phyloP scores from a whole-genome alignment of 1,140 invertebrate genomes.

The Cherax quadricarinatus region DNA sequence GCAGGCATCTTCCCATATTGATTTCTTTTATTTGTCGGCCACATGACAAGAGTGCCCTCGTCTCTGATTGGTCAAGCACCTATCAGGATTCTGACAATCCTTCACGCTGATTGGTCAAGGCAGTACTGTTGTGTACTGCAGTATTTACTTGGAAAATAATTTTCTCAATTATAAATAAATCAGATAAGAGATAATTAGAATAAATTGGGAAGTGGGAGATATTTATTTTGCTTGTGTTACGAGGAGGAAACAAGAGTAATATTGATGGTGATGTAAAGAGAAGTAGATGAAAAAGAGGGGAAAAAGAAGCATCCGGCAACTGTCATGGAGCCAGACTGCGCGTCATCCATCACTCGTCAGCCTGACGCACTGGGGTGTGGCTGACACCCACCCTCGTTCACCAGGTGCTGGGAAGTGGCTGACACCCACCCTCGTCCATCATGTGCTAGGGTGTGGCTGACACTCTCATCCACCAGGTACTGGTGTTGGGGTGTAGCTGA shows the following conservation, averaged over 20 bases:
- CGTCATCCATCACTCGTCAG: constrained; percentile 12
- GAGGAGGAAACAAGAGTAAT: no score
- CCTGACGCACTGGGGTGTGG: background rate
- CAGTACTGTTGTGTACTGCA: background rate
- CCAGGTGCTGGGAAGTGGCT: background rate
- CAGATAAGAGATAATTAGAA: no score
- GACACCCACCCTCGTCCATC: no score
- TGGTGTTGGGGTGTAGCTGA: no score
- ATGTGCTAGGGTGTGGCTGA: no score
- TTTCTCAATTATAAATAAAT: no score
- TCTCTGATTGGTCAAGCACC: constrained; percentile 40
- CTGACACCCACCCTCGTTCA: background rate
- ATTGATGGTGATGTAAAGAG: no score
- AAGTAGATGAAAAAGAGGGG: no score
- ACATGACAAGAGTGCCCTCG: constrained; percentile 33
- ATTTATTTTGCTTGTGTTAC: no score
- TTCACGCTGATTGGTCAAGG: constrained; percentile 35
- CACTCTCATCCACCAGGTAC: no score
- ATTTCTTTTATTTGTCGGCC: constrained; percentile 59
- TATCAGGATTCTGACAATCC: constrained; percentile 7
- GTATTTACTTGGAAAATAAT: no score
- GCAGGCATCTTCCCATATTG: constrained; percentile 56
- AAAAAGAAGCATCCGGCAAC: background rate
- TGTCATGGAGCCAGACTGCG: background rate
- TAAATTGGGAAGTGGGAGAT: no score